Percentiles rank a stretch among this genome's conserved stretches.
phyloP scores from a whole-genome alignment of 2,888 invertebrate species.

The Ptychoptera contaminata region DNA sequence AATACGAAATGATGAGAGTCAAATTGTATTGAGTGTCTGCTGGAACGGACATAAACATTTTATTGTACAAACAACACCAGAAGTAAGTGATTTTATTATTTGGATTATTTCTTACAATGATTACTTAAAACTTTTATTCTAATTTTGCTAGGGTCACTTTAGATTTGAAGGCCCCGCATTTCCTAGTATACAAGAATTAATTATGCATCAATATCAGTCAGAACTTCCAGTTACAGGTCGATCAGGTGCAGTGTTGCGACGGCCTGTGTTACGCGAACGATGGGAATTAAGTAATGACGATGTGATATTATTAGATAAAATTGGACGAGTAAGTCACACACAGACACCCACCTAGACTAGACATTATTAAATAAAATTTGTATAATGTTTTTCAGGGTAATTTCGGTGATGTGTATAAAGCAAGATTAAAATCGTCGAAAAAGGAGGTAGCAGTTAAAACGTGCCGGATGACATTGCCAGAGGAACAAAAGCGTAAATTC shows the following conservation, averaged over 20 bases:
- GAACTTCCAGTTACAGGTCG: slow-evolving; percentile 80
- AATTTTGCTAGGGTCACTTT: slow-evolving; percentile 46
- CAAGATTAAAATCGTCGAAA: slow-evolving; percentile 63
- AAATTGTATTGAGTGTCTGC: slow-evolving; percentile 85
- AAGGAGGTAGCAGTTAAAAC: slow-evolving; percentile 93
- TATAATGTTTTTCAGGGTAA: slow-evolving; percentile 54
- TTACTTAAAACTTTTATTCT: no score
- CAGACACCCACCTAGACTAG: not conserved
- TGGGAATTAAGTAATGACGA: slow-evolving; percentile 97
- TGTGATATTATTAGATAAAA: slow-evolving; percentile 79
- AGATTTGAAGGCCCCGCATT: slow-evolving; percentile 89
- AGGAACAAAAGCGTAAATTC: slow-evolving; percentile 87
- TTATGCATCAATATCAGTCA: slow-evolving; percentile 74
- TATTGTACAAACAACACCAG: slow-evolving; percentile 86
- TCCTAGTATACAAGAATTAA: slow-evolving; percentile 81
- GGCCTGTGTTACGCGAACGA: slow-evolving; percentile 73
- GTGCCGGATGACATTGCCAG: slow-evolving; percentile 82
- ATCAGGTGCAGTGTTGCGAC: slow-evolving; percentile 75
- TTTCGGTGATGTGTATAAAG: slow-evolving; percentile 94
- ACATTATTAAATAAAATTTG: not conserved
- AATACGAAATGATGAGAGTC: slow-evolving; percentile 76
- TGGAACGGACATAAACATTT: slow-evolving; percentile 97
- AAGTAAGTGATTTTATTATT: slow-evolving; percentile 24
- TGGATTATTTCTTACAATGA: no score
- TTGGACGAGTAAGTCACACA: slow-evolving; percentile 63